A percentile compares a stretch with the other conserved stretches of the same genome.
These are phyloP conservation scores for Anadara kagoshimensis DNA, from an alignment of 1,140 invertebrate genomes.

Conservation along the genomic window DNA sequence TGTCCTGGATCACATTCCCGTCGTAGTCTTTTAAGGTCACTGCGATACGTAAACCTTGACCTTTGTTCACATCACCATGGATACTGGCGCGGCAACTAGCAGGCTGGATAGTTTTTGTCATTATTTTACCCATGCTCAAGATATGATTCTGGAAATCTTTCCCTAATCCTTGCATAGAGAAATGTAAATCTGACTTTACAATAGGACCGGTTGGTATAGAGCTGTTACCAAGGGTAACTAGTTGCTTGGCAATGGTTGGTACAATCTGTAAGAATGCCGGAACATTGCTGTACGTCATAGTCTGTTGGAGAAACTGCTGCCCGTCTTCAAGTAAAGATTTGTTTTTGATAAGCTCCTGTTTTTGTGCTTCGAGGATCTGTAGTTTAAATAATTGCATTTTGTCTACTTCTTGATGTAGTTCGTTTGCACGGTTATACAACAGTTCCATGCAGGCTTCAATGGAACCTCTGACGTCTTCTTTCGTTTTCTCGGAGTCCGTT, in stretches of 20 bases:
- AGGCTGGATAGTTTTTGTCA: no score
- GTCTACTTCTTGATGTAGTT: constrained; percentile 40
- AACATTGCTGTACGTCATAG: constrained; percentile 42
- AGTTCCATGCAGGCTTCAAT: constrained; percentile 26
- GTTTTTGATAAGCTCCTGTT: constrained; percentile 37
- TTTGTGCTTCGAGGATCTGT: constrained; percentile 40
- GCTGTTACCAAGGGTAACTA: neutral
- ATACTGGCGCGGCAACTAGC: no score
- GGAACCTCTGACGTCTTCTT: constrained; percentile 15
- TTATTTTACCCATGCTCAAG: no score
- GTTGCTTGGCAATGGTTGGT: constrained; percentile 18
- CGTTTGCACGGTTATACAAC: constrained; percentile 43
- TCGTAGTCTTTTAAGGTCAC: no score
- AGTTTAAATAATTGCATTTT: constrained; percentile 34
- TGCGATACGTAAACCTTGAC: no score
- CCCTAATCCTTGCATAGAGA: no score
- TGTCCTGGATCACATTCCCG: no score
- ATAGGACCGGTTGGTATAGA: no score
- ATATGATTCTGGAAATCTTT: no score
- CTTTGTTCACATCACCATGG: no score
- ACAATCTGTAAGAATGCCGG: constrained; percentile 34
- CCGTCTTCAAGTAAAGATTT: constrained; percentile 40
- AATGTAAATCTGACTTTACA: no score
- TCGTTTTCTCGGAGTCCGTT: constrained; percentile 2
- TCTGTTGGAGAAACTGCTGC: constrained; percentile 40